Conservation (phyloP, 2,888 invertebrate genomes). For the Eueremaeus valkanovi region DNA sequence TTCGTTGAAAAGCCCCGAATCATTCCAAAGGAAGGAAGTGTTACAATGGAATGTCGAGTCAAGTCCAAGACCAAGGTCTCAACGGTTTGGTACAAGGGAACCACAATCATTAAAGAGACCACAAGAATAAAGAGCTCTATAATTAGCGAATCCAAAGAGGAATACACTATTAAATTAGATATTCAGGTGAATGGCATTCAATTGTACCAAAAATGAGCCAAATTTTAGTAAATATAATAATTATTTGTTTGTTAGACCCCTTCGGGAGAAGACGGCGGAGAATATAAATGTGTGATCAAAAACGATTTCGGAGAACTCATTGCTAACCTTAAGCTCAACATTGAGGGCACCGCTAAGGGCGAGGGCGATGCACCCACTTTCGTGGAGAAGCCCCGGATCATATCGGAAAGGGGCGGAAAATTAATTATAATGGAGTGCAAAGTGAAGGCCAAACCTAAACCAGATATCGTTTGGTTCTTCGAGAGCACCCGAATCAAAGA, state of each 20-base stretch:
- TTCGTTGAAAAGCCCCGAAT: constrained; percentile 98
- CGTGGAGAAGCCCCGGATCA: constrained; percentile 96
- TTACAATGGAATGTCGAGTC: constrained; percentile 92
- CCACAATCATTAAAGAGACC: constrained; percentile 69
- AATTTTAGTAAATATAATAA: background rate
- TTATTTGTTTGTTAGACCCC: constrained; percentile 48
- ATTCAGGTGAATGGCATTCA: constrained; percentile 46
- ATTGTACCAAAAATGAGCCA: no score
- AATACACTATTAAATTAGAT: constrained; percentile 46
- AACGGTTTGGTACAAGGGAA: constrained; percentile 91
- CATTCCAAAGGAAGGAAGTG: constrained; percentile 95
- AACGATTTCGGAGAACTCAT: constrained; percentile 56
- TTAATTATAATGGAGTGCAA: constrained; percentile 95
- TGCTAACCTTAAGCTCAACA: constrained; percentile 55
- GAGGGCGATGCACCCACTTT: constrained; percentile 78
- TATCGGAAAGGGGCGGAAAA: constrained; percentile 95
- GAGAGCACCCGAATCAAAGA: constrained; percentile 43
- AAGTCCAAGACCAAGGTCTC: constrained; percentile 86
- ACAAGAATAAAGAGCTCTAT: constrained; percentile 44
- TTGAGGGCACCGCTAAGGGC: constrained; percentile 53
- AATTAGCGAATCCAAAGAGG: constrained; percentile 45
- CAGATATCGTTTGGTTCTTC: constrained; percentile 55
- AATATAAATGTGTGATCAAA: constrained; percentile 56
- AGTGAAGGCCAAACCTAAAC: constrained; percentile 84
- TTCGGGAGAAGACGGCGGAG: constrained; percentile 55